Conservation (phyloP, 1,140 invertebrate genomes). For the Paramacrobiotus metropolitanus region DNA sequence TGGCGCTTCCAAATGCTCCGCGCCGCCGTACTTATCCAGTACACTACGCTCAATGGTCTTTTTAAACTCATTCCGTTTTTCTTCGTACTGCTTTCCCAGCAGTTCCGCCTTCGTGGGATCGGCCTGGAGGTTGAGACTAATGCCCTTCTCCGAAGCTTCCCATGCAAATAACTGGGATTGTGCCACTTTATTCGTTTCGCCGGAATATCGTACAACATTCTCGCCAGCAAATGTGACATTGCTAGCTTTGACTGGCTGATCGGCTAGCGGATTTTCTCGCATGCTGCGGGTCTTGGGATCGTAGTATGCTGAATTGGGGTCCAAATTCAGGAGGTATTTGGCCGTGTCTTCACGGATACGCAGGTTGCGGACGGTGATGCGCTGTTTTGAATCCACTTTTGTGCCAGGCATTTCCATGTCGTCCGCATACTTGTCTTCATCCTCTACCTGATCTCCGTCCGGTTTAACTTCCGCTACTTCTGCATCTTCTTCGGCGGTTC, state of each 20-base stretch:
- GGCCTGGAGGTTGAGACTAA: slow-evolving; percentile 84
- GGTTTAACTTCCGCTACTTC: slow-evolving; percentile 61
- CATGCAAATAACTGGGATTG: slow-evolving; percentile 88
- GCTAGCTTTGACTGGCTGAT: not conserved
- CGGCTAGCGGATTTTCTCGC: slow-evolving; percentile 62
- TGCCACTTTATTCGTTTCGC: slow-evolving; percentile 72
- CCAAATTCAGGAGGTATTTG: slow-evolving; percentile 88
- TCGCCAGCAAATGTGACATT: slow-evolving; percentile 74
- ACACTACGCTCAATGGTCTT: slow-evolving; percentile 43
- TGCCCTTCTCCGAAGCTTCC: slow-evolving; percentile 76
- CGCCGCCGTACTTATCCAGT: slow-evolving; percentile 66
- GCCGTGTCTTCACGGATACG: slow-evolving; percentile 95
- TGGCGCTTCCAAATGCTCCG: slow-evolving; percentile 63
- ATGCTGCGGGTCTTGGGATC: slow-evolving; percentile 96
- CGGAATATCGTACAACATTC: slow-evolving; percentile 77
- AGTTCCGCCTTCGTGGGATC: slow-evolving; percentile 92
- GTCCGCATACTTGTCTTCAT: slow-evolving; percentile 32
- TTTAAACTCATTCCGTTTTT: slow-evolving; percentile 67
- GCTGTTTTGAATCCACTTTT: slow-evolving; percentile 92
- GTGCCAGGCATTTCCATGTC: slow-evolving; percentile 82
- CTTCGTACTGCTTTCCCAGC: slow-evolving; percentile 63
- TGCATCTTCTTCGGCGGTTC: slow-evolving; percentile 60
- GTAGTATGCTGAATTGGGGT: slow-evolving; percentile 91
- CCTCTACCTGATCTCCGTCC: slow-evolving; percentile 18
- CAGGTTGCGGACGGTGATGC: slow-evolving; percentile 91